Base-by-base conservation (phyloP, 2,888 invertebrate genomes). In the Chromoteleia sp. region DNA sequence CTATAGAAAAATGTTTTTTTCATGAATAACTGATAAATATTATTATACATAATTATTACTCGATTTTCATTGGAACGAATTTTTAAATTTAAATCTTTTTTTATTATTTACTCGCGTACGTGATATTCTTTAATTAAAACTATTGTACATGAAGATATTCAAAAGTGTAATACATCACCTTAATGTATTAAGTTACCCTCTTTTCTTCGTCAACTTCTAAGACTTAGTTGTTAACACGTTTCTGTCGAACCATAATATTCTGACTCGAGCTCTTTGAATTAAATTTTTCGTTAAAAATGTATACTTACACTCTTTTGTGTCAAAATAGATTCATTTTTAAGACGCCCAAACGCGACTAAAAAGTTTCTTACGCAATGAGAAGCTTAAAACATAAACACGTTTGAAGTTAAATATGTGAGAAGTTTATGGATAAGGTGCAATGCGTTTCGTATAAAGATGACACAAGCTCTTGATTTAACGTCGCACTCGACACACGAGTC, bases 401-500 rank as follows among this genome's bases (percentile, higher is more conserved):
- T 74, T 61, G 25, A 71, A 41, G 39, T 45, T n/a, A 33, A 48
- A 54, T 63, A 54, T 52, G 41, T 63, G 12, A 29, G 25, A 50
- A 50, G 50, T 50, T 63, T 58, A 75, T 61, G 68, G 45, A 14
- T 30, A 61, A 68, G 19, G 41, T 10, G 43, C 43, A 45, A 61
- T 58, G 79, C 43, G 17, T 50, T 59, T 68, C 36, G 61, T 58
- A 61, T 19, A 71, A 78, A 78, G 75, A 52, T 30, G 70, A 41
- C 54, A 63, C 65, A 25, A 39, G 58, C 58, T 68, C 54, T 59
- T 68, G 30, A 45, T 48, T 70, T 80, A 63, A 68, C 14, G 70
- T 43, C 33, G 54, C 65, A 50, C 71, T 79, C 63, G 67, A 54
- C 75, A 76, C 63, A 58, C 56, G 79, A 79, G 76, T 75, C 63